These are phyloP conservation scores for Daktulosphaira vitifoliae DNA, from an alignment of 1,140 invertebrate genomes.

Conservation along the genomic window DNA sequence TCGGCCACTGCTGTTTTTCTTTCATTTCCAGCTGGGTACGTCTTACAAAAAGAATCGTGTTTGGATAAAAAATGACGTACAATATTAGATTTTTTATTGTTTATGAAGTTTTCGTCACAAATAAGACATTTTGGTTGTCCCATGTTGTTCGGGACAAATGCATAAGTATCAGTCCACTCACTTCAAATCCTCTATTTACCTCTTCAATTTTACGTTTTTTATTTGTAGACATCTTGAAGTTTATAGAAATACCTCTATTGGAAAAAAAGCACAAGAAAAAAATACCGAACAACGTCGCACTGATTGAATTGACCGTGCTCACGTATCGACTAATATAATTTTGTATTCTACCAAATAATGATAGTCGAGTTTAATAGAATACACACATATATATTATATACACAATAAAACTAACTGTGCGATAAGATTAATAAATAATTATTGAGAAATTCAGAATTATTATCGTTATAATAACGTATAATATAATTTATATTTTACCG, in stretches of 20 bases:
- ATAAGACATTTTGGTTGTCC: too few relatives aligned
- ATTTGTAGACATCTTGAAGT: neutral
- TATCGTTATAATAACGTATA: too few relatives aligned
- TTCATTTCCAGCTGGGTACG: conserved; percentile 38
- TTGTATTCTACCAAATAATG: too few relatives aligned
- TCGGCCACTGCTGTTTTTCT: conserved; percentile 41
- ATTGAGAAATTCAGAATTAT: too few relatives aligned
- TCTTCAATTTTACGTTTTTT: conserved; percentile 2
- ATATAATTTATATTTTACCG: too few relatives aligned
- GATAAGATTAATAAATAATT: too few relatives aligned
- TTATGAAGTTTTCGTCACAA: neutral
- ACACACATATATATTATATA: too few relatives aligned
- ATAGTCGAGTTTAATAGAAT: too few relatives aligned
- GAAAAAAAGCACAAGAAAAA: neutral
- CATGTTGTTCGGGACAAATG: conserved; percentile 35
- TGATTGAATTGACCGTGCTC: neutral
- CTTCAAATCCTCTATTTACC: too few relatives aligned
- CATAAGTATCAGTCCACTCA: conserved; percentile 38
- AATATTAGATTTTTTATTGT: neutral
- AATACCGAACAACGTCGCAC: neutral
- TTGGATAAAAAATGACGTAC: neutral
- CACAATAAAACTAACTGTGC: too few relatives aligned
- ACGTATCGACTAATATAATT: too few relatives aligned
- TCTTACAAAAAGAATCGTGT: conserved; percentile 11
- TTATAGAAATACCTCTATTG: too few relatives aligned